Evolutionary conservation across 2,113 vertebrate species (phyloP), one percentile per base, ranked within the genome.

Genomic region (Lates calcarifer): DNA sequence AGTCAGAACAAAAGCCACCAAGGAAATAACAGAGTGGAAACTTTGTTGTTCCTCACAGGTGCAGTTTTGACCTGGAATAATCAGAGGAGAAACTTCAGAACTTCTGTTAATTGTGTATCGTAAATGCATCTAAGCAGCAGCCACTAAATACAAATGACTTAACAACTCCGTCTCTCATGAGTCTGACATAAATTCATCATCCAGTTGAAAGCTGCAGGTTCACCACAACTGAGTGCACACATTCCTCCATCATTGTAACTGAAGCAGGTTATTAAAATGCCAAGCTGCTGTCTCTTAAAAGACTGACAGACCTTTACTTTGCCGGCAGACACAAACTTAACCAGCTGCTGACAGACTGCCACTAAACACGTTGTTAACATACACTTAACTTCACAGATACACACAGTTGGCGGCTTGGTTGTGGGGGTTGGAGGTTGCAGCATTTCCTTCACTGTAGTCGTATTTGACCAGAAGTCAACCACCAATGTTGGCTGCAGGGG

Each of bases 311-410:
- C 26, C 20, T 64, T 78, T 9, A 24, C 70, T 84, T 43, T 47
- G 66, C 57, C 62, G n/a, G 15, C 68, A 74, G 31, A 61, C 81
- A 49, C 51, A 68, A 5, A 56, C 20, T 2, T 3, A 35, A 60
- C 26, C 75, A 67, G 60, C 81, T 74, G 78, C 28, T 87, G 86
- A 85, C 80, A 91, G 84, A 55, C 5, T 14, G 62, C 26, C 73
- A 83, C 66, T 81, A 81, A 90, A 89, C 80, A 81, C 82, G 14
- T 71, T 67, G 80, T 89, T 82, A 81, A 37, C 84, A 79, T 70
- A 76, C 56, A 58, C 77, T 72, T 24, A 74, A 57, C 82, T 73
- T 37, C 47, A 41, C 26, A 26, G 5, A 79, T 66, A 24, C 64
- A 68, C 64, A 47, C 71, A 57, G 80, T 68, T n/a, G 64, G 77